phyloP scores from a whole-genome alignment of 1,140 invertebrate genomes.

The Pinna nobilis region DNA sequence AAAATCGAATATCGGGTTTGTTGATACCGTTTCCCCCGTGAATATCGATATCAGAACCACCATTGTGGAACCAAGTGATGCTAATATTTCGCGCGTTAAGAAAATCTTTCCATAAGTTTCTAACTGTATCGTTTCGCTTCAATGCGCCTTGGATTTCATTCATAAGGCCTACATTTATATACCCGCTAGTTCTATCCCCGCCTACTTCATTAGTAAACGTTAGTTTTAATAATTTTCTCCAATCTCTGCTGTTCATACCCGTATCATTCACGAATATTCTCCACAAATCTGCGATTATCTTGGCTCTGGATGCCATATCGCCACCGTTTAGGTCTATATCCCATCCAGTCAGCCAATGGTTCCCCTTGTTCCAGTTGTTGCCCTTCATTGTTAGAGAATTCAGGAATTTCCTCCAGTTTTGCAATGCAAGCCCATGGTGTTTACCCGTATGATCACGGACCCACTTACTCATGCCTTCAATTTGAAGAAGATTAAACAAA shows the following conservation, averaged over 20 bases:
- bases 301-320: neutral
- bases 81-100: neutral
- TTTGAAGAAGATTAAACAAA: slow-evolving; percentile 17
- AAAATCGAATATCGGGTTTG: too few species aligned
- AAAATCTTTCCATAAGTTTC: neutral
- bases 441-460: slow-evolving; percentile 19
- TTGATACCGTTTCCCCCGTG: neutral
- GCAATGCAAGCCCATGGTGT: slow-evolving; percentile 24
- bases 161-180: slow-evolving; percentile 24
- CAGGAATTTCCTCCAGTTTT: slow-evolving; percentile 37
- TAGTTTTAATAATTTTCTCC: slow-evolving; percentile 18
- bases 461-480: slow-evolving; percentile 36
- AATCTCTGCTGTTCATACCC: slow-evolving; percentile 24
- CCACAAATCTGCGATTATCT: slow-evolving; percentile 37
- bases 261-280: slow-evolving; percentile 26
- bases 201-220: slow-evolving; percentile 9
- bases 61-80: neutral
- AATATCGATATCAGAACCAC: neutral
- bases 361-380: slow-evolving; percentile 20
- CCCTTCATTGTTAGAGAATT: slow-evolving; percentile 20
- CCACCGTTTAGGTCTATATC: slow-evolving; percentile 11
- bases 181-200: slow-evolving; percentile 10
- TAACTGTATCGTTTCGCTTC: slow-evolving; percentile 7
- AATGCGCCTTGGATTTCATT: slow-evolving; percentile 19
- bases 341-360: neutral